These are phyloP conservation scores for Chrysogorgia sp. DNA, from an alignment of 92 coral and sea anemone species.

Conservation along the genomic window DNA sequence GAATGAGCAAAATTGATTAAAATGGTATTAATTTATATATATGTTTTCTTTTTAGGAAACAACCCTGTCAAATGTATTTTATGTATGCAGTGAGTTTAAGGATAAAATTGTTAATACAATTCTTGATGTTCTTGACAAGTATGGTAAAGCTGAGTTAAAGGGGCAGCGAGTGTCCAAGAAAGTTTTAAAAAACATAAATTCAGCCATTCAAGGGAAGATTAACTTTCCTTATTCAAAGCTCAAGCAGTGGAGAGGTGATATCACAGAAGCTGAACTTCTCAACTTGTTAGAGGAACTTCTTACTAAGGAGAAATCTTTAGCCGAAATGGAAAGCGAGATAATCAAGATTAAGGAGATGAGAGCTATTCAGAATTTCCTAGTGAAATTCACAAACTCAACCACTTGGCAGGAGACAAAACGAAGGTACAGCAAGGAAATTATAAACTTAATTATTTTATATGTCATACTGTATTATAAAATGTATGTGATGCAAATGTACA, in stretches of 20 bases:
- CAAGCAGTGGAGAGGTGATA: conserved; percentile 36
- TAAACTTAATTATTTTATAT: too few species aligned
- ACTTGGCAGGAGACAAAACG: conserved; percentile 40
- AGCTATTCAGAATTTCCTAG: conserved; percentile 32
- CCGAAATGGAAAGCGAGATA: conserved; percentile 30
- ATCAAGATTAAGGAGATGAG: conserved; percentile 39
- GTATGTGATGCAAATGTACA: too few species aligned
- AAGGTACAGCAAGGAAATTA: conserved; percentile 13
- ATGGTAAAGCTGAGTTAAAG: conserved; percentile 28
- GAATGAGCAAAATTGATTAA: too few species aligned
- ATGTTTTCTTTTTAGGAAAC: background rate
- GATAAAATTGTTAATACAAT: background rate
- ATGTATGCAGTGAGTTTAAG: background rate
- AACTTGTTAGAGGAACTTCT: background rate
- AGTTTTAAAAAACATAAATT: conserved; percentile 11
- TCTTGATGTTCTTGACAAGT: conserved; percentile 4
- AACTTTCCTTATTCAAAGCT: conserved; percentile 35
- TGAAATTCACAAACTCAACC: conserved; percentile 9
- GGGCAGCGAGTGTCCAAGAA: conserved; percentile 46
- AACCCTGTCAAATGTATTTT: conserved; percentile 8
- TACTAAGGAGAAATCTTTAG: background rate
- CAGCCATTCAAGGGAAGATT: background rate
- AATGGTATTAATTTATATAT: too few species aligned
- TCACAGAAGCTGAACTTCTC: conserved; percentile 24
- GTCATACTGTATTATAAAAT: too few species aligned